Evolutionary conservation across 2,888 invertebrate genomes (phyloP).

Genomic region (Parnassius smintheus): DNA sequence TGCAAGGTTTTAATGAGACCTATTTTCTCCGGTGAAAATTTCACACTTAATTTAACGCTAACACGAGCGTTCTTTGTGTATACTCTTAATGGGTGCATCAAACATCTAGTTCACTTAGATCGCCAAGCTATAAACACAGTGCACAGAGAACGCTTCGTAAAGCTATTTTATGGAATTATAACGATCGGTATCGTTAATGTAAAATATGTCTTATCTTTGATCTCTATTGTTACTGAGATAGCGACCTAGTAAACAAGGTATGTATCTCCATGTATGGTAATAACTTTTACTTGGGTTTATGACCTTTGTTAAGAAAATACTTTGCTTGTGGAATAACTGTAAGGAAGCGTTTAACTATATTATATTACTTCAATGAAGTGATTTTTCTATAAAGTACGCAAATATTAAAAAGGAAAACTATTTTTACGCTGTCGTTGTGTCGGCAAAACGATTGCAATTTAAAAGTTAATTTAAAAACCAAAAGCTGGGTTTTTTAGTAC

Average conservation of each 20-base stretch:
- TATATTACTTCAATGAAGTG: too few species aligned
- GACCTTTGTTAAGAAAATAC: too few species aligned
- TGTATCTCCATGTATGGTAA: background rate
- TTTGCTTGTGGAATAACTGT: too few species aligned
- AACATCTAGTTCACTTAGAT: slow-evolving; percentile 37
- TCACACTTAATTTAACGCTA: slow-evolving; percentile 32
- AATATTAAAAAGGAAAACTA: too few species aligned
- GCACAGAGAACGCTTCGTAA: slow-evolving; percentile 28
- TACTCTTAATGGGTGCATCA: slow-evolving; percentile 22
- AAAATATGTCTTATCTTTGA: slow-evolving; percentile 54
- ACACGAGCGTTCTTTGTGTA: slow-evolving; percentile 35
- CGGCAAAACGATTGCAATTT: too few species aligned
- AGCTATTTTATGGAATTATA: slow-evolving; percentile 28
- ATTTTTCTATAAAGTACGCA: too few species aligned
- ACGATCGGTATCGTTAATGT: slow-evolving; percentile 62
- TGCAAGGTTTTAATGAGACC: slow-evolving; percentile 29
- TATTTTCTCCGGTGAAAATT: slow-evolving; percentile 34
- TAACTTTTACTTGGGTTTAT: background rate
- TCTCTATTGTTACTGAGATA: slow-evolving; percentile 41
- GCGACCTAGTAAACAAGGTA: slow-evolving; percentile 7
- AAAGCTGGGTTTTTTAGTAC: too few species aligned
- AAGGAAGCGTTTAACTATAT: too few species aligned
- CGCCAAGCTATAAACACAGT: slow-evolving; percentile 36
- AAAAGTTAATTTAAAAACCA: too few species aligned
- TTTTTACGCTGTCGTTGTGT: too few species aligned